Evolutionary conservation across 2,797 vertebrate species (phyloP).

Genomic region (Discoglossus pictus): DNA sequence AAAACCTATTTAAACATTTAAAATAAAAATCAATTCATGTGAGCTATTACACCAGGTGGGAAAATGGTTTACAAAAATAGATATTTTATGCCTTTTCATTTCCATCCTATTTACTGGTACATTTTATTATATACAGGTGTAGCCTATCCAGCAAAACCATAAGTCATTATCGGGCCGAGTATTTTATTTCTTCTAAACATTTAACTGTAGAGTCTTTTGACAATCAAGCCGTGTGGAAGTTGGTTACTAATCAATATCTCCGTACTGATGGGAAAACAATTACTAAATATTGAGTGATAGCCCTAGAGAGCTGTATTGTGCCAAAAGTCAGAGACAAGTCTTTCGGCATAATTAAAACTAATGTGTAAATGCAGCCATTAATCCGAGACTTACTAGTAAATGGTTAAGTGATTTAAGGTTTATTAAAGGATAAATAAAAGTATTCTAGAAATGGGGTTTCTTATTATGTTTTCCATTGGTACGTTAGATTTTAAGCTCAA

Average conservation of each 20-base stretch:
- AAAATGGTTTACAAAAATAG: too few species aligned
- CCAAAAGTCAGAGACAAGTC: constrained; percentile 29
- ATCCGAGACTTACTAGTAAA: constrained; percentile 12
- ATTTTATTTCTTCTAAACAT: background rate
- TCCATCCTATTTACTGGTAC: too few species aligned
- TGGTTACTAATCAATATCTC: constrained; percentile 38
- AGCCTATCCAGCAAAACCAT: too few species aligned
- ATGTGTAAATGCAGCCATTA: constrained; percentile 14
- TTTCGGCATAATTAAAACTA: constrained; percentile 38
- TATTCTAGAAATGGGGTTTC: background rate
- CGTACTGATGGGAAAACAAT: constrained; percentile 44
- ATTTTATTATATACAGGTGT: too few species aligned
- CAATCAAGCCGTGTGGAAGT: constrained; percentile 21
- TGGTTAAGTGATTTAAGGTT: constrained; percentile 8
- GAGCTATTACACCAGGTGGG: too few species aligned
- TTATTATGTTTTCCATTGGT: too few species aligned
- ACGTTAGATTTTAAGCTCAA: too few species aligned
- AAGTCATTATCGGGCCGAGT: background rate
- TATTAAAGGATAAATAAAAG: constrained; percentile 30
- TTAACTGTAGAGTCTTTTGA: constrained; percentile 7
- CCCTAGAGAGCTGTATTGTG: constrained; percentile 17
- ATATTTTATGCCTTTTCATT: too few species aligned
- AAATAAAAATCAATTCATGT: too few species aligned
- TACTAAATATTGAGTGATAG: constrained; percentile 44
- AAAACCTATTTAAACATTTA: too few species aligned